Evolutionary conservation across 2,797 vertebrate genomes (phyloP).

Genomic region (Heteromormyrus szaboi): DNA sequence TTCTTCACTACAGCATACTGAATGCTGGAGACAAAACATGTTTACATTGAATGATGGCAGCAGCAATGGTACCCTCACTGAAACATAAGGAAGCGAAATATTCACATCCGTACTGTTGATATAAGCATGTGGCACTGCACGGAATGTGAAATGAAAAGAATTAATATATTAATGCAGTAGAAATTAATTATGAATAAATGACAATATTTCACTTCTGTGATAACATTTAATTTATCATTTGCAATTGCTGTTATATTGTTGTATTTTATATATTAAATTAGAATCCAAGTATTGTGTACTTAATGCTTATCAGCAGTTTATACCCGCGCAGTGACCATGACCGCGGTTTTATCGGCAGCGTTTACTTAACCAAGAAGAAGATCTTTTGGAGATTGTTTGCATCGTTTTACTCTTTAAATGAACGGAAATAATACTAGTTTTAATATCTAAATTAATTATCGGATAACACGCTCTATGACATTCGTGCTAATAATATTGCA

Average conservation of each 20-base stretch:
- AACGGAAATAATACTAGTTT: background rate
- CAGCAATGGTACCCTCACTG: slow-evolving; percentile 40
- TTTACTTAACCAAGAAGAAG: background rate
- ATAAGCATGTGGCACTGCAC: background rate
- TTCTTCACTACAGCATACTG: slow-evolving; percentile 36
- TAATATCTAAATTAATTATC: background rate
- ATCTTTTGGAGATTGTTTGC: background rate
- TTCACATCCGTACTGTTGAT: background rate
- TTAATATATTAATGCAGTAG: background rate
- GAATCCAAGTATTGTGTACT: slow-evolving; percentile 19
- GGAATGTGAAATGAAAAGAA: background rate
- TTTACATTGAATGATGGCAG: slow-evolving; percentile 46
- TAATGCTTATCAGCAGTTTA: background rate
- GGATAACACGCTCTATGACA: background rate
- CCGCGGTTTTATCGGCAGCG: background rate
- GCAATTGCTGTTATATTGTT: background rate
- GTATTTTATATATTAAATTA: background rate
- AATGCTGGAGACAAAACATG: slow-evolving; percentile 53
- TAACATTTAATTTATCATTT: background rate
- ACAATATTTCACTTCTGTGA: background rate
- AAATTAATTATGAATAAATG: background rate
- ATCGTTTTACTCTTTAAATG: background rate
- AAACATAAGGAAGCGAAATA: background rate
- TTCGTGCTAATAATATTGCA: slow-evolving; percentile 55
- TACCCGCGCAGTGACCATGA: background rate